These are phyloP conservation scores for Antheraea pernyi DNA, from an alignment of 1,140 invertebrate genomes.

Conservation along the genomic window DNA sequence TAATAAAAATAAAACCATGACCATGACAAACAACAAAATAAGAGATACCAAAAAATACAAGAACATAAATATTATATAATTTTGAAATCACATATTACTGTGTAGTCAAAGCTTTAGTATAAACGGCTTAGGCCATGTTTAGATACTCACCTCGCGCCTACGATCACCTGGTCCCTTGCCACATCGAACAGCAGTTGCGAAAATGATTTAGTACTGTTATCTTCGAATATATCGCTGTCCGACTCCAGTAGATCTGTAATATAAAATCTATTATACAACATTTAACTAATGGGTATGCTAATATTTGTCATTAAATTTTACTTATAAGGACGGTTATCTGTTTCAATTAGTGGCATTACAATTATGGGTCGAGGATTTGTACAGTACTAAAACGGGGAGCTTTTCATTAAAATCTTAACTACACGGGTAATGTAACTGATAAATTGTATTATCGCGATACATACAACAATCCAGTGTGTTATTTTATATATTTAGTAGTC, in stretches of 20 bases:
- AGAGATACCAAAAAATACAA: too few relatives aligned
- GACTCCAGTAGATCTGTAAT: constrained; percentile 79
- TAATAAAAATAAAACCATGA: too few relatives aligned
- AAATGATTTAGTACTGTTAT: constrained; percentile 85
- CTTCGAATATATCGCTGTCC: constrained; percentile 81
- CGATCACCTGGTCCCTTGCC: constrained; percentile 88
- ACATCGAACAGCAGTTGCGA: constrained; percentile 91
- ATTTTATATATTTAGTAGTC: too few relatives aligned
- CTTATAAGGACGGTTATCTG: neutral
- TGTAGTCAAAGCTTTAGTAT: constrained; percentile 11
- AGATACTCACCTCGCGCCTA: constrained; percentile 86
- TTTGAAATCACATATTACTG: neutral
- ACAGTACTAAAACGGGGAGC: too few relatives aligned
- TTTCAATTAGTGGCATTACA: neutral
- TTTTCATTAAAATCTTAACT: too few relatives aligned
- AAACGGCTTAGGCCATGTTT: constrained; percentile 12
- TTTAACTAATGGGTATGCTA: neutral
- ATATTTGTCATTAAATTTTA: neutral
- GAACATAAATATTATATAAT: too few relatives aligned
- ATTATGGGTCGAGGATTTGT: neutral
- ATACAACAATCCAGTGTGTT: too few relatives aligned
- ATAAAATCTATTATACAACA: constrained; percentile 10
- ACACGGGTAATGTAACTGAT: too few relatives aligned
- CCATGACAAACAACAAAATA: too few relatives aligned
- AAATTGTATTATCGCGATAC: too few relatives aligned